Conservation (phyloP, 2,113 vertebrate species). For the Diphyllodes magnificus region DNA sequence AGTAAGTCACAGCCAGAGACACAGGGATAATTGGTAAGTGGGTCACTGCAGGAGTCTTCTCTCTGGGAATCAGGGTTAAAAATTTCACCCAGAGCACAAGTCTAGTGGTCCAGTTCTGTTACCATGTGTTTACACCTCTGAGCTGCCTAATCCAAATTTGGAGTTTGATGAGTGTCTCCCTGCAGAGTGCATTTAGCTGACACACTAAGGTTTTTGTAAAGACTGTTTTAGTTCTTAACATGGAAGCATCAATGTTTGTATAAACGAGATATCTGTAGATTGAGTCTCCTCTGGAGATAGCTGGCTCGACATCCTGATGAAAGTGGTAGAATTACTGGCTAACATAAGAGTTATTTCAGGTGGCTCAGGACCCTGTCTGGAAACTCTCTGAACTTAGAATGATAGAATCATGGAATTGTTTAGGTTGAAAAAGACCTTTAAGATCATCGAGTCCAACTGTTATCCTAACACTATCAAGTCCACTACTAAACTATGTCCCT, state of each 20-base stretch:
- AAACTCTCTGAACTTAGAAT: background rate
- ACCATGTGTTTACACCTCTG: background rate
- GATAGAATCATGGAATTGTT: background rate
- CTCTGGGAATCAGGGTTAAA: background rate
- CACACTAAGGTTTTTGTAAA: background rate
- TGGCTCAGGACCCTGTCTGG: fast-evolving
- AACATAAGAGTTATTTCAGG: background rate
- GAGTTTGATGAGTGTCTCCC: background rate
- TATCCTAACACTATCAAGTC: background rate
- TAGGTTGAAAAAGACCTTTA: background rate
- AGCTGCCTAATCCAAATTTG: background rate
- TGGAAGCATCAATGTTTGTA: background rate
- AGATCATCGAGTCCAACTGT: background rate
- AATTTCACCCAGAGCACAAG: background rate
- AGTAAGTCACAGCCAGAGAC: background rate
- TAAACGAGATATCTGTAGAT: background rate
- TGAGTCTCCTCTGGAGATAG: background rate
- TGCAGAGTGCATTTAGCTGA: background rate
- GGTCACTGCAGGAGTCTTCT: background rate
- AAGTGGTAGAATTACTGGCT: background rate
- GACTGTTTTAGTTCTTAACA: background rate
- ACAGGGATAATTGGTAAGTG: background rate
- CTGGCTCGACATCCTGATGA: background rate
- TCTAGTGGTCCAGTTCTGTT: background rate
- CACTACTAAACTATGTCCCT: background rate